Percentiles rank a stretch among this genome's conserved stretches.
phyloP scores from a whole-genome alignment of 2,113 vertebrate genomes.

The Spheniscus mendiculus region DNA sequence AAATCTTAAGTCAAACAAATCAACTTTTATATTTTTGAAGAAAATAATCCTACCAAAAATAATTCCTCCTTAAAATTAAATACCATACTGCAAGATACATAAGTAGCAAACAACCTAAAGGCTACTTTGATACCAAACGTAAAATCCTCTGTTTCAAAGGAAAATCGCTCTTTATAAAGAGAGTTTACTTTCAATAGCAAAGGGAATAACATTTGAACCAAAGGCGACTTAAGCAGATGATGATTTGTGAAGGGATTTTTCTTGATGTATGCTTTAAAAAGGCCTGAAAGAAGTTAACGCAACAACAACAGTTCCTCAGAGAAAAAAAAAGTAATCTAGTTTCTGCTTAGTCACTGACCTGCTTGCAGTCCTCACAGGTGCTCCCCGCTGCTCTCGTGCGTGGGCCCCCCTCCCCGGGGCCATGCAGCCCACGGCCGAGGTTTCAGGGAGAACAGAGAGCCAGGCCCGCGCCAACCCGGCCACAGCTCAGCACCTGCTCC shows the following conservation, averaged over 20 bases:
- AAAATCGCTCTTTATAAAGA: neutral
- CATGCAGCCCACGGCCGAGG: fast-evolving
- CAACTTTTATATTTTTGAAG: neutral
- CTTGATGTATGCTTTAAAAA: neutral
- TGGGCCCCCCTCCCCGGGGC: fast-evolving
- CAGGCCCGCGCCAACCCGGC: fast-evolving
- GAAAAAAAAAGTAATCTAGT: fast-evolving
- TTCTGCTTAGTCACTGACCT: neutral
- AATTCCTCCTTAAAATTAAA: neutral
- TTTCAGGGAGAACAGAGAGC: too few relatives aligned
- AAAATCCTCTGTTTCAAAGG: neutral
- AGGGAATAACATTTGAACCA: neutral
- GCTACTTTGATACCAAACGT: neutral
- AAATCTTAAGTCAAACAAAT: neutral
- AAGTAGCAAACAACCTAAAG: neutral
- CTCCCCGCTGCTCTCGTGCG: fast-evolving
- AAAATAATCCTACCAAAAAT: neutral
- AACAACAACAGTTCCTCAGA: neutral
- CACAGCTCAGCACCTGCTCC: fast-evolving
- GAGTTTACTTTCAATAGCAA: neutral
- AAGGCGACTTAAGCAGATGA: neutral
- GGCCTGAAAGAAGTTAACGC: fast-evolving
- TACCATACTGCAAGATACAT: neutral
- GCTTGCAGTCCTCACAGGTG: fast-evolving
- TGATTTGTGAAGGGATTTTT: neutral